A percentile compares a stretch with the other conserved stretches of the same genome.
Evolutionary conservation across 2,113 vertebrate species (phyloP).

Genomic region (Antennarius striatus): DNA sequence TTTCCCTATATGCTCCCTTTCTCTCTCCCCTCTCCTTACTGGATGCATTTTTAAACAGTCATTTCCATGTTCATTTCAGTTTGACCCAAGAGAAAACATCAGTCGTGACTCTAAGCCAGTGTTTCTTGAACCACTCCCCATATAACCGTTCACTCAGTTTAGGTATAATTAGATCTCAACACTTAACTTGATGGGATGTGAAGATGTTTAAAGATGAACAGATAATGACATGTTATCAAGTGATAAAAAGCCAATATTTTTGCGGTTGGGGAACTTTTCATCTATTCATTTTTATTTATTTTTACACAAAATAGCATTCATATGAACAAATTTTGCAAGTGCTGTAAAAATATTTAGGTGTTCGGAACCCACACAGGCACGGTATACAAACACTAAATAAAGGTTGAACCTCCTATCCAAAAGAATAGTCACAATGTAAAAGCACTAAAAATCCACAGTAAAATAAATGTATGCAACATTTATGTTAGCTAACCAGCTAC

Average conservation of each 20-base stretch:
- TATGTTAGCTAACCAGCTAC: too few species aligned
- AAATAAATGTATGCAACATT: too few species aligned
- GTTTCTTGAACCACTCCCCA: slow-evolving; percentile 29
- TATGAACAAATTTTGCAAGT: too few species aligned
- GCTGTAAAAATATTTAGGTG: not conserved
- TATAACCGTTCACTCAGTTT: slow-evolving; percentile 55
- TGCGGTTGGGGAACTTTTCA: slow-evolving; percentile 18
- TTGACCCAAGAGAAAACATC: slow-evolving; percentile 71
- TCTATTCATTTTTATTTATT: slow-evolving; percentile 1
- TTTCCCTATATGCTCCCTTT: slow-evolving; percentile 11
- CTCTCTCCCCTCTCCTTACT: slow-evolving; percentile 21
- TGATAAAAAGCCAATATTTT: slow-evolving; percentile 64
- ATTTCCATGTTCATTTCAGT: slow-evolving; percentile 75
- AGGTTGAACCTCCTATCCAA: too few species aligned
- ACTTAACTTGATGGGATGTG: slow-evolving; percentile 68
- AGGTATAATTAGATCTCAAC: slow-evolving; percentile 70
- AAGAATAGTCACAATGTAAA: too few species aligned
- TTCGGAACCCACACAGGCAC: too few species aligned
- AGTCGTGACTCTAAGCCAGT: slow-evolving; percentile 47
- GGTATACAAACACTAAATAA: too few species aligned
- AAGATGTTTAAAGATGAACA: slow-evolving; percentile 57
- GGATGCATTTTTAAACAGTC: slow-evolving; percentile 70
- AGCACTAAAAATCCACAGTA: too few species aligned
- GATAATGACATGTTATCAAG: slow-evolving; percentile 58
- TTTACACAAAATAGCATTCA: slow-evolving; percentile 45